Percentiles rank a stretch among this genome's conserved stretches.
Conservation (phyloP, 2,113 vertebrate species). For the Vulpes lagopus region DNA sequence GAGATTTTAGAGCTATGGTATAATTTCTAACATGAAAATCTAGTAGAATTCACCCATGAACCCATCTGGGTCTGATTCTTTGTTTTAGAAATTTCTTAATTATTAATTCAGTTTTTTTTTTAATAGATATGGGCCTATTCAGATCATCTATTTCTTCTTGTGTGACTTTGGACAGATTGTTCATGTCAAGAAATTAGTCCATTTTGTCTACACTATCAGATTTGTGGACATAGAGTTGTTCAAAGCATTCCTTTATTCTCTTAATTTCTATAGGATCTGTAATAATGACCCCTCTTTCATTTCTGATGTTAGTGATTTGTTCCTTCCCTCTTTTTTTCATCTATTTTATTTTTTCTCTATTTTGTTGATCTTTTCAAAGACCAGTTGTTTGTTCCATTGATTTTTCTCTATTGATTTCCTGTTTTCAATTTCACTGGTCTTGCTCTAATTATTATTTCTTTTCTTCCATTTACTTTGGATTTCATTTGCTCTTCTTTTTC, state of each 20-base stretch:
- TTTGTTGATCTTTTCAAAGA: background rate
- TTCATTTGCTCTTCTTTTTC: background rate
- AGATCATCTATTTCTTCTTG: background rate
- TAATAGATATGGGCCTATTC: background rate
- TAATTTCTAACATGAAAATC: background rate
- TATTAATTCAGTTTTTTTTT: background rate
- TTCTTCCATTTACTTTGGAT: background rate
- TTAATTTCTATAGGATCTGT: background rate
- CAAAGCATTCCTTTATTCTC: background rate
- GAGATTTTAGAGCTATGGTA: background rate
- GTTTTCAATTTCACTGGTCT: background rate
- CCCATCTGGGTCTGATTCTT: background rate
- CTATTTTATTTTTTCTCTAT: background rate
- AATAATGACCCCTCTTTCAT: background rate
- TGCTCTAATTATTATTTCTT: background rate
- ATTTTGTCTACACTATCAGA: background rate
- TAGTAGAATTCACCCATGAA: background rate
- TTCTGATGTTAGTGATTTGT: background rate
- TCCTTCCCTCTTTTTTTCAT: background rate
- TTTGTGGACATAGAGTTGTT: background rate
- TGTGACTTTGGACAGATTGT: background rate
- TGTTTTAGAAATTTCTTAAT: background rate
- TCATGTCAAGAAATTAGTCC: background rate
- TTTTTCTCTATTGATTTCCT: background rate
- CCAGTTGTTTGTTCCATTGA: background rate